These are phyloP conservation scores for Neotragus moschatus DNA, from an alignment of 2,113 vertebrate species.

Conservation along the genomic window DNA sequence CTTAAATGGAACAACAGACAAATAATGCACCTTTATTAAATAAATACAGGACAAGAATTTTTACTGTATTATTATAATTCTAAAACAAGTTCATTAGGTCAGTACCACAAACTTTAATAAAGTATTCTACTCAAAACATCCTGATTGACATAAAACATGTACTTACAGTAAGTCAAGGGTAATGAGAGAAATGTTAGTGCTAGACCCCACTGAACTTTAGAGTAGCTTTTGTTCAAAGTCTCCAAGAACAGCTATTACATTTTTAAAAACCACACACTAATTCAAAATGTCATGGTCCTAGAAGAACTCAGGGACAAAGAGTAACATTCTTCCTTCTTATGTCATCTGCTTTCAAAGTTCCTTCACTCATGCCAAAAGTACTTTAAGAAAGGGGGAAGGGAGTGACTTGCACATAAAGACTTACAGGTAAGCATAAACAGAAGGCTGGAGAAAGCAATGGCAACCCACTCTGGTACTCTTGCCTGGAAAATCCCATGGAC, in stretches of 20 bases:
- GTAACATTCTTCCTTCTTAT: neutral
- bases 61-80: slow-evolving; percentile 16
- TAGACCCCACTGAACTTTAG: neutral
- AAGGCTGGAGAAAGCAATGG: neutral
- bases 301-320: slow-evolving; percentile 10
- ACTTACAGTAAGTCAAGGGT: neutral
- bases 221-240: neutral
- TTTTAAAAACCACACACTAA: neutral
- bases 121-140: neutral
- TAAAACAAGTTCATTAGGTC: slow-evolving; percentile 7
- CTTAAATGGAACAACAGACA: neutral
- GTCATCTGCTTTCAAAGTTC: neutral
- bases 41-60: neutral
- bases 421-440: neutral
- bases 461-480: neutral
- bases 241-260: neutral
- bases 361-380: neutral
- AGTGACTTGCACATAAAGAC: neutral
- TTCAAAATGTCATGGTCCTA: slow-evolving; percentile 5
- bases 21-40: neutral
- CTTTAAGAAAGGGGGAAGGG: neutral
- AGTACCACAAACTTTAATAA: slow-evolving; percentile 6
- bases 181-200: neutral
- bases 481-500: neutral
- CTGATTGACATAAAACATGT: neutral